These are phyloP conservation scores for Sebastes variabilis DNA, from an alignment of 2,797 vertebrate species.

Conservation along the genomic window DNA sequence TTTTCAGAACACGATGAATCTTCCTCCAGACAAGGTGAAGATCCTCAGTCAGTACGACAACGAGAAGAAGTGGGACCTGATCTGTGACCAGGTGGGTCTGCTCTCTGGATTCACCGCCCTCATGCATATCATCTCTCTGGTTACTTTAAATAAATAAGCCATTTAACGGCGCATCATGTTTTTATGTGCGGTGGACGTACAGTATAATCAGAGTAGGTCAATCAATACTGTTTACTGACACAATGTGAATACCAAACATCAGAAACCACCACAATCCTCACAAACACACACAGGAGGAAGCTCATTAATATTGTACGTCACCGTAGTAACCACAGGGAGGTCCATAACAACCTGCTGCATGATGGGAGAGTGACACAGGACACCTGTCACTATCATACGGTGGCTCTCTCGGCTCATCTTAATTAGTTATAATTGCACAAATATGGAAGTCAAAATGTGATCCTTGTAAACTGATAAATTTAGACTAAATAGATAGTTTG, in stretches of 20 bases:
- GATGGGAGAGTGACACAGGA: constrained; percentile 25
- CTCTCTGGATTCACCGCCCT: neutral
- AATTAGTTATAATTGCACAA: neutral
- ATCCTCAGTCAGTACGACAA: constrained; percentile 90
- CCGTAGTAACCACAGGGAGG: constrained; percentile 41
- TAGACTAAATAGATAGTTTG: neutral
- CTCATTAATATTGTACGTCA: constrained; percentile 64
- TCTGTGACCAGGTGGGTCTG: constrained; percentile 88
- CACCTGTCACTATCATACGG: neutral
- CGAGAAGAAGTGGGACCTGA: constrained; percentile 97
- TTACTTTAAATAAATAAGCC: neutral
- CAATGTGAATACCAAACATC: neutral
- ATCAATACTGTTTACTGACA: neutral
- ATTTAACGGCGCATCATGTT: neutral
- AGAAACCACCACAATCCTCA: neutral
- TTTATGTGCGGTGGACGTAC: neutral
- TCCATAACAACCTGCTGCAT: constrained; percentile 34
- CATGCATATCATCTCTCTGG: neutral
- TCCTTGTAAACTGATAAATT: neutral
- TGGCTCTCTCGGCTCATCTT: neutral
- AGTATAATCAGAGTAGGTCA: neutral
- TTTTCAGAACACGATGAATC: constrained; percentile 93
- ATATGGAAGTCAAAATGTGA: neutral
- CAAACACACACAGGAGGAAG: neutral
- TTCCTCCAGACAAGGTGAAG: constrained; percentile 95